These are phyloP conservation scores for Arctocebus calabarensis DNA, from an alignment of 2,797 vertebrate species.

Conservation along the genomic window DNA sequence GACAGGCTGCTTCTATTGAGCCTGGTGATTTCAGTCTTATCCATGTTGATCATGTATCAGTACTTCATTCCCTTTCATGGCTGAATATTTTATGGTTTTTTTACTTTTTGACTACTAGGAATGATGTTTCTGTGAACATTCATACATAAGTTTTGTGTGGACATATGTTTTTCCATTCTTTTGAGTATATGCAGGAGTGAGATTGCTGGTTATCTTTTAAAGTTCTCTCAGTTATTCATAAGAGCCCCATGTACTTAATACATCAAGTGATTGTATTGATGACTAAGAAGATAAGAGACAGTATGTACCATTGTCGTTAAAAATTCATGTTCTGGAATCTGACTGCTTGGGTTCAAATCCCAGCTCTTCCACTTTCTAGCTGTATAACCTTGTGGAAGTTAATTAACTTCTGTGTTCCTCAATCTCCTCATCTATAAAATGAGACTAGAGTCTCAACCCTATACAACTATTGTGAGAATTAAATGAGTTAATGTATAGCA, in stretches of 20 bases:
- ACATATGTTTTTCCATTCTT: slow-evolving; percentile 15
- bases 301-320: neutral
- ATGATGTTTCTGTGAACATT: neutral
- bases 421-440: neutral
- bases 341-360: neutral
- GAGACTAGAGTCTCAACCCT: neutral
- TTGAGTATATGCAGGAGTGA: neutral
- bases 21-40: neutral
- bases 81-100: neutral
- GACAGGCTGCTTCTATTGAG: slow-evolving; percentile 12
- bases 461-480: neutral
- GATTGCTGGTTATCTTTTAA: slow-evolving; percentile 34
- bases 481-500: neutral
- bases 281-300: neutral
- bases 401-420: neutral
- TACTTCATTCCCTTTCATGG: neutral
- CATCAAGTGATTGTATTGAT: neutral
- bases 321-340: neutral
- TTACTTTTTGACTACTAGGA: neutral
- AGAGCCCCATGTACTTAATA: neutral
- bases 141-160: neutral
- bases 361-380: slow-evolving; percentile 20
- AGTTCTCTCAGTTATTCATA: neutral
- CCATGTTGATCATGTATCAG: neutral
- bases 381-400: neutral